Conservation (phyloP, 2,113 vertebrate genomes). For the Polyodon spathula region DNA sequence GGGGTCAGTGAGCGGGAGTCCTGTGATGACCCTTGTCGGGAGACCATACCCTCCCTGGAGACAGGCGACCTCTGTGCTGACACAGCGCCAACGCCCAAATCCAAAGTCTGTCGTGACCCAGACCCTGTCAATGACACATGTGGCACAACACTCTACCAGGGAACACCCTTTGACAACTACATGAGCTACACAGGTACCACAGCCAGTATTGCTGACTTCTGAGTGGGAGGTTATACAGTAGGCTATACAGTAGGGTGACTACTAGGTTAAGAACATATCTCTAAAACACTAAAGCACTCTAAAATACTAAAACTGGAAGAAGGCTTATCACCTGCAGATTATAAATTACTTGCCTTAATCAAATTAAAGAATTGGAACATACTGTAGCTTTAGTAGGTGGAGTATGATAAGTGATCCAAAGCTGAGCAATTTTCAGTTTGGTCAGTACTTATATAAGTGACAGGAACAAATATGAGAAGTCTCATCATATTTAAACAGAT, state of each 20-base stretch:
- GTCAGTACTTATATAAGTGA: no score
- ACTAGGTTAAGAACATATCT: not conserved
- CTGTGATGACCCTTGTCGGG: conserved; percentile 89
- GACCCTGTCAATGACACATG: conserved; percentile 80
- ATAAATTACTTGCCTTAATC: no score
- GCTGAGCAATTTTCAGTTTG: no score
- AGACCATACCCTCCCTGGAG: conserved; percentile 83
- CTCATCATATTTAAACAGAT: no score
- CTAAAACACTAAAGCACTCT: no score
- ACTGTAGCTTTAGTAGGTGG: no score
- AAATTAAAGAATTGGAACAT: no score
- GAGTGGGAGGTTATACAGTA: no score
- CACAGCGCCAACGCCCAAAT: conserved; percentile 85
- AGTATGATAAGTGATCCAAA: no score
- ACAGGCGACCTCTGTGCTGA: conserved; percentile 92
- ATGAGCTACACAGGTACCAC: conserved; percentile 93
- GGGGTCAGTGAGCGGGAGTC: conserved; percentile 92
- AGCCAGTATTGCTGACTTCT: no score
- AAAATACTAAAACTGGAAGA: not conserved
- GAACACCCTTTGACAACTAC: conserved; percentile 88
- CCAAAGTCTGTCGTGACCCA: conserved; percentile 79
- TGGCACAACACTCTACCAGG: conserved; percentile 62
- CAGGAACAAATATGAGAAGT: no score
- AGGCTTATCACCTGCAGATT: no score
- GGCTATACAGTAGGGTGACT: not conserved